These are phyloP conservation scores for Uria lomvia DNA, from an alignment of 2,113 vertebrate genomes.

Conservation along the genomic window DNA sequence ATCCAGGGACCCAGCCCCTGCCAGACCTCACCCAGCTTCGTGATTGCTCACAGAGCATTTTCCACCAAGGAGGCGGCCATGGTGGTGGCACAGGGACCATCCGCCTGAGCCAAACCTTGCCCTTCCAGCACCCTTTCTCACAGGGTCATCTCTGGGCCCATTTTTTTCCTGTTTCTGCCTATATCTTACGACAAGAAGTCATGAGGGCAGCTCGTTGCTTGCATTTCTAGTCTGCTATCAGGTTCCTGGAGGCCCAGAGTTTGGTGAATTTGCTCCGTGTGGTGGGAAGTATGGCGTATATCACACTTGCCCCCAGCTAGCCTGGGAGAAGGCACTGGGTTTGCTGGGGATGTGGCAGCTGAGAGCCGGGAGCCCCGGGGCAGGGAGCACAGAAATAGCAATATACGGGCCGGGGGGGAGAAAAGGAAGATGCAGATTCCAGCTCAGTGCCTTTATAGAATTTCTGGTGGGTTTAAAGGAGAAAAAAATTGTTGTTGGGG, in stretches of 20 bases:
- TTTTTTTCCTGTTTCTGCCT: background rate
- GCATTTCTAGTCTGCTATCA: background rate
- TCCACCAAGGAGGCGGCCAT: background rate
- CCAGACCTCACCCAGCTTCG: background rate
- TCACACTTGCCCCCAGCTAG: rapidly evolving
- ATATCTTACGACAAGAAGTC: background rate
- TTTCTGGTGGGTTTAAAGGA: background rate
- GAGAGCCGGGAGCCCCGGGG: background rate
- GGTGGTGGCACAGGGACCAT: background rate
- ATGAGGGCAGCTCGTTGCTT: background rate
- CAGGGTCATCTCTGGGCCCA: background rate
- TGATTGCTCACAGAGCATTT: rapidly evolving
- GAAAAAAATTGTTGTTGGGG: background rate
- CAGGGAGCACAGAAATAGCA: background rate
- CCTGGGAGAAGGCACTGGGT: background rate
- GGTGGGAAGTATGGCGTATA: background rate
- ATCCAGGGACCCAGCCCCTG: background rate
- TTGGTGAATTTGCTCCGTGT: background rate
- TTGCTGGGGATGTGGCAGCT: background rate
- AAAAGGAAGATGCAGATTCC: background rate
- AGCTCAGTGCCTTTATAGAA: background rate
- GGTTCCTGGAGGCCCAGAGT: background rate
- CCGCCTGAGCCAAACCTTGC: background rate
- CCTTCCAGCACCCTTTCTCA: background rate
- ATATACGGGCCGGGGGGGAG: background rate